phyloP scores from a whole-genome alignment of 2,888 invertebrate species.

The Acleris literana region DNA sequence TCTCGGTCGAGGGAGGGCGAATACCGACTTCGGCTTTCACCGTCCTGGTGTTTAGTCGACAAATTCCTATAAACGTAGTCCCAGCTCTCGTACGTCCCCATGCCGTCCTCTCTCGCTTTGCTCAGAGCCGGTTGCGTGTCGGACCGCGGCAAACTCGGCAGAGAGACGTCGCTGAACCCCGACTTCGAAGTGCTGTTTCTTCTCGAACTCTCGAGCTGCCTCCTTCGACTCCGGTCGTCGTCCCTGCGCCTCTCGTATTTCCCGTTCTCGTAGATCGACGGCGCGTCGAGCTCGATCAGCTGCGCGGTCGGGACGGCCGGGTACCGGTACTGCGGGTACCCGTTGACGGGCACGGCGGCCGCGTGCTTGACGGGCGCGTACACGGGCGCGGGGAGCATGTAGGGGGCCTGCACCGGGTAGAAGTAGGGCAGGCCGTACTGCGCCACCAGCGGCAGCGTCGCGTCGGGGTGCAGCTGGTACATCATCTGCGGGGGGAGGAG shows the following conservation, averaged over 20 bases:
- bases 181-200: slow-evolving; percentile 72
- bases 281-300: slow-evolving; percentile 86
- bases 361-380: slow-evolving; percentile 77
- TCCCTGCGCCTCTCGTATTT: slow-evolving; percentile 63
- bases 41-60: slow-evolving; percentile 88
- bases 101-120: slow-evolving; percentile 85
- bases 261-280: slow-evolving; percentile 70
- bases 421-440: slow-evolving; percentile 67
- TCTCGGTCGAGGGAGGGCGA: slow-evolving; percentile 77
- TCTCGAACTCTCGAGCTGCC: slow-evolving; percentile 59
- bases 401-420: slow-evolving; percentile 75
- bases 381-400: slow-evolving; percentile 75
- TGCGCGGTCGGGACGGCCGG: slow-evolving; percentile 86
- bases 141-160: slow-evolving; percentile 74
- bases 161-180: slow-evolving; percentile 68
- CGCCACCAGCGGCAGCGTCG: slow-evolving; percentile 52
- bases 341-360: slow-evolving; percentile 73
- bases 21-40: slow-evolving; percentile 87
- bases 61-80: slow-evolving; percentile 91
- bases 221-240: slow-evolving; percentile 54
- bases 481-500: slow-evolving; percentile 56
- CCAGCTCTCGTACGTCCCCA: slow-evolving; percentile 89
- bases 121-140: slow-evolving; percentile 77
- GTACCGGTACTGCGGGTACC: slow-evolving; percentile 75
- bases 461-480: slow-evolving; percentile 58